Conservation (phyloP, 2,113 vertebrate genomes). For the Chelonoidis abingdonii region DNA sequence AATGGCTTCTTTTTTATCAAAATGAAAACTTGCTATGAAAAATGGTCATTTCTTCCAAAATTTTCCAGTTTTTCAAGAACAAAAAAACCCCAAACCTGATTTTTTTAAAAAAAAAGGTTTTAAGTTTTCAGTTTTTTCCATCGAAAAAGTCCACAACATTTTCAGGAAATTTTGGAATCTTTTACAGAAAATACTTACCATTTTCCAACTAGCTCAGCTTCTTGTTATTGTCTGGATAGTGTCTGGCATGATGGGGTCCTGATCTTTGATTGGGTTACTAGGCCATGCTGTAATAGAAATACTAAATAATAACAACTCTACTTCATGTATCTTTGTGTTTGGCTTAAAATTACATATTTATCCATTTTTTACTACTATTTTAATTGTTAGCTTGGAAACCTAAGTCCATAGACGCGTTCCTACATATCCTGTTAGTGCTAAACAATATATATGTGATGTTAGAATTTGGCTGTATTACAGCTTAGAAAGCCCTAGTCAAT, state of each 20-base stretch:
- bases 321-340: background rate
- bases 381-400: conserved; percentile 3
- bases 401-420: conserved; percentile 14
- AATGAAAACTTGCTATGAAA: background rate
- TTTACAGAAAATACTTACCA: background rate
- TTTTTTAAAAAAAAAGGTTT: no score
- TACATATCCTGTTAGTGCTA: background rate
- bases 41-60: background rate
- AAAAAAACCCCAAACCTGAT: background rate
- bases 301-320: conserved; percentile 1
- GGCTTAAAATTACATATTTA: conserved; percentile 13
- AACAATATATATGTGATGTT: background rate
- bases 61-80: background rate
- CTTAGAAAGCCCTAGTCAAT: background rate
- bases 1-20: background rate
- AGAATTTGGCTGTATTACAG: background rate
- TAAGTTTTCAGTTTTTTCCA: background rate
- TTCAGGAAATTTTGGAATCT: background rate
- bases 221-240: background rate
- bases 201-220: background rate
- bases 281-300: background rate
- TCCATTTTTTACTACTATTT: background rate
- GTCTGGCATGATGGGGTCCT: background rate
- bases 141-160: background rate
- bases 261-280: background rate